Evolutionary conservation across 2,113 vertebrate genomes (phyloP).

Genomic region (Choloepus hoffmanni): DNA sequence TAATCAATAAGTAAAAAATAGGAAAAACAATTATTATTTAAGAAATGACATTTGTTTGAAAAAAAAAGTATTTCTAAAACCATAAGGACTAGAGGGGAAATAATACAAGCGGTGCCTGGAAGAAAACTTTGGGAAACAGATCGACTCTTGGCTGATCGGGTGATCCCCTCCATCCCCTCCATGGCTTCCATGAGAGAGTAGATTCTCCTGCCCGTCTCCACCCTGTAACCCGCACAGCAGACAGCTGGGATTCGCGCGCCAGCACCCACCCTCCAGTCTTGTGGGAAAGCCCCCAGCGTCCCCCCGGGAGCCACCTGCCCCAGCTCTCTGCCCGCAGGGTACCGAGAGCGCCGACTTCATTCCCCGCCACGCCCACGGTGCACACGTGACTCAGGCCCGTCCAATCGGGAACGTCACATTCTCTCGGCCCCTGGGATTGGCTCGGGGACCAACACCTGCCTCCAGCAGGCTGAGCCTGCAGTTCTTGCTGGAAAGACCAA

Average conservation of each 20-base stretch:
- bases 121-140: neutral
- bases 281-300: neutral
- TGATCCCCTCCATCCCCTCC: too few species aligned
- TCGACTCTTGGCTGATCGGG: neutral
- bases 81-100: neutral
- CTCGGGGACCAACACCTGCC: neutral
- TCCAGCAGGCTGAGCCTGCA: neutral
- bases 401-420: neutral
- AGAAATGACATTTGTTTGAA: conserved; percentile 50
- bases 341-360: neutral
- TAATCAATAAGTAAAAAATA: conserved; percentile 62
- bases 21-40: conserved; percentile 46
- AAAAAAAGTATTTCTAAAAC: conserved; percentile 7
- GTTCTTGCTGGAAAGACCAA: neutral
- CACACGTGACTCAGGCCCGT: neutral
- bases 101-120: neutral
- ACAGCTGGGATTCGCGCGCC: rapidly evolving
- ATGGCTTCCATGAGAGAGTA: neutral
- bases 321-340: neutral
- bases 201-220: rapidly evolving
- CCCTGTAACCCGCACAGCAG: rapidly evolving
- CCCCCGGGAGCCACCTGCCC: neutral
- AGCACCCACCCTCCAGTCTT: too few species aligned
- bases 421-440: neutral
- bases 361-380: neutral